phyloP scores from a whole-genome alignment of 1,140 invertebrate species.

The Trissolcus basalis region DNA sequence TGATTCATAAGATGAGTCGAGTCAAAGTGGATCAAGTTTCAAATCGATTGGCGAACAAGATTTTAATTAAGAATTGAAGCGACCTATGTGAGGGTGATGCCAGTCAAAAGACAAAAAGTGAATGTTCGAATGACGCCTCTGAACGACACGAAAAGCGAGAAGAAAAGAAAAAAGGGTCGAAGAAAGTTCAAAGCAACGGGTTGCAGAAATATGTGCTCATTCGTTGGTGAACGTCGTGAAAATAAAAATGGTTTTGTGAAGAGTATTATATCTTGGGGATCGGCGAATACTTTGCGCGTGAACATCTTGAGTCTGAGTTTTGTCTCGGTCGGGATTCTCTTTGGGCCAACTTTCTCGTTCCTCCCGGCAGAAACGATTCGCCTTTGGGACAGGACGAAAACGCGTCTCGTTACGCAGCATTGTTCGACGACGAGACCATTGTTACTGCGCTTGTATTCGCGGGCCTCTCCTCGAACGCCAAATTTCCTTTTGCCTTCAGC shows the following conservation, averaged over 20 bases:
- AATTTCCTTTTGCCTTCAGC: conserved; percentile 50
- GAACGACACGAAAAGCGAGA: no score
- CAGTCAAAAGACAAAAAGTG: no score
- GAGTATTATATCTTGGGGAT: not conserved
- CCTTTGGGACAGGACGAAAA: conserved; percentile 55
- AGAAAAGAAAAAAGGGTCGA: no score
- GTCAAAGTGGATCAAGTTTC: no score
- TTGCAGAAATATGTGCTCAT: no score
- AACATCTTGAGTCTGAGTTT: not conserved
- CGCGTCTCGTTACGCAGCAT: conserved; percentile 68
- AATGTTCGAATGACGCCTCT: no score
- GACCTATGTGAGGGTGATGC: no score
- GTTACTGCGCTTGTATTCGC: conserved; percentile 61
- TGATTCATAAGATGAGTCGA: no score
- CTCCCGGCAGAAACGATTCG: conserved; percentile 40
- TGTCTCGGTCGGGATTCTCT: conserved; percentile 48
- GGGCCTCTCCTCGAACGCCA: conserved; percentile 43
- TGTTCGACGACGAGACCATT: conserved; percentile 67
- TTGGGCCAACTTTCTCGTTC: conserved; percentile 55
- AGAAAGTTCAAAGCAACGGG: no score
- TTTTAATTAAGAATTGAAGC: no score
- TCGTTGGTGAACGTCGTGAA: not conserved
- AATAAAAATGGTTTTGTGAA: not conserved
- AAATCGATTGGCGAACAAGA: no score
- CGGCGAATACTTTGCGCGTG: not conserved